Evolutionary conservation across 2,888 invertebrate genomes (phyloP).

Genomic region (Camptogramma bilineatum): DNA sequence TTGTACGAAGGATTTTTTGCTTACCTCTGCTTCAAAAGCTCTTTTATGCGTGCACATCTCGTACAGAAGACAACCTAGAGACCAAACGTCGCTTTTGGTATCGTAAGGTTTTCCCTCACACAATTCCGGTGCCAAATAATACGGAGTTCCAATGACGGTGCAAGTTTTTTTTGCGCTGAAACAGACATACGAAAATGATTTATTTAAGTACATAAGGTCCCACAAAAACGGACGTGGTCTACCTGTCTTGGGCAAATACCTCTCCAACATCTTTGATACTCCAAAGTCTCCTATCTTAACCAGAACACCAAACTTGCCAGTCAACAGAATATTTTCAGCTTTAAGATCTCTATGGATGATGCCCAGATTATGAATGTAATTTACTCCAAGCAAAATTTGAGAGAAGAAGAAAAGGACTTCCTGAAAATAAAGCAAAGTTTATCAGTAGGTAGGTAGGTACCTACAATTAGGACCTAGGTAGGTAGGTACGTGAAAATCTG

Average conservation of each 20-base stretch:
- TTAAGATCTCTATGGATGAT: slow-evolving; percentile 94
- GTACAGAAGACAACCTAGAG: slow-evolving; percentile 93
- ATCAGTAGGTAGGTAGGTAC: background rate
- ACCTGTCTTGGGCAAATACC: slow-evolving; percentile 62
- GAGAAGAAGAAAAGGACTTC: slow-evolving; percentile 88
- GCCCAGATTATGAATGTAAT: slow-evolving; percentile 91
- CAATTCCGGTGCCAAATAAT: slow-evolving; percentile 94
- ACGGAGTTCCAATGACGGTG: slow-evolving; percentile 91
- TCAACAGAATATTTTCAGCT: slow-evolving; percentile 92
- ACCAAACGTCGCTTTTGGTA: slow-evolving; percentile 94
- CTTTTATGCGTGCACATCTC: slow-evolving; percentile 91
- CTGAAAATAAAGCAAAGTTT: slow-evolving; percentile 73
- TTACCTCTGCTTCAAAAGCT: slow-evolving; percentile 89
- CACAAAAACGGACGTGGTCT: background rate
- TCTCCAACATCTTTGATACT: slow-evolving; percentile 90
- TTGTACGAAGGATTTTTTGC: background rate
- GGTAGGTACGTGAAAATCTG: slow-evolving; percentile 13
- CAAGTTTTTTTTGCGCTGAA: slow-evolving; percentile 85
- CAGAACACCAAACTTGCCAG: slow-evolving; percentile 88
- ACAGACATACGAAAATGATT: slow-evolving; percentile 32
- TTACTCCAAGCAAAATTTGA: slow-evolving; percentile 91
- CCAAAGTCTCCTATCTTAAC: slow-evolving; percentile 95
- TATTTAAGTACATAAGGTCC: background rate
- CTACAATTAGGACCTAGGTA: background rate
- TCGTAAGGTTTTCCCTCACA: slow-evolving; percentile 91